Evolutionary conservation across 2,888 invertebrate genomes (phyloP).

Genomic region (Philereme transversata): DNA sequence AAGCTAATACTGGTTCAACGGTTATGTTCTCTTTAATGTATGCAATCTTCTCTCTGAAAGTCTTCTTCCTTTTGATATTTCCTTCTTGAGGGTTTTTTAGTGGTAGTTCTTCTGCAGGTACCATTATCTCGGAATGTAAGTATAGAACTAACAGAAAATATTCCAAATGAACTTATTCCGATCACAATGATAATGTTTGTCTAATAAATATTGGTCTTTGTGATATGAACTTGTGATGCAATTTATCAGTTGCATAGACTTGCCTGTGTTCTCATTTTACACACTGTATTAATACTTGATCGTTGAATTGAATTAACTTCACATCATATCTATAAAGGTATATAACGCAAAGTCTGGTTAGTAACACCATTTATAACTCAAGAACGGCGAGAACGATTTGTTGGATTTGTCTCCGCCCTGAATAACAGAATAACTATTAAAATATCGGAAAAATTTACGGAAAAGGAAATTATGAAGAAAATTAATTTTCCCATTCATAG

Average conservation of each 20-base stretch:
- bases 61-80: slow-evolving; percentile 53
- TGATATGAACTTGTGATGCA: slow-evolving; percentile 25
- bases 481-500: no score
- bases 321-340: no score
- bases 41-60: slow-evolving; percentile 69
- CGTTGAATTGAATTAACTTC: no score
- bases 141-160: slow-evolving; percentile 37
- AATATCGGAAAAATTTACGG: no score
- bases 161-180: slow-evolving; percentile 21
- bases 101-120: slow-evolving; percentile 58
- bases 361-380: no score
- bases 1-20: slow-evolving; percentile 86
- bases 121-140: slow-evolving; percentile 50
- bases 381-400: no score
- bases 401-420: no score
- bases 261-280: not conserved
- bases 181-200: slow-evolving; percentile 32
- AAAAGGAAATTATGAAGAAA: no score
- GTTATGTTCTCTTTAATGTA: slow-evolving; percentile 84
- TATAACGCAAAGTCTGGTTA: no score
- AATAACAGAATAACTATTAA: no score
- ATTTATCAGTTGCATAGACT: slow-evolving; percentile 15
- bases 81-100: slow-evolving; percentile 45
- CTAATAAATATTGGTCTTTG: slow-evolving; percentile 48
- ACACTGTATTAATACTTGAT: no score